Conservation (phyloP, 2,888 invertebrate species). For the Polymixis lichenea region DNA sequence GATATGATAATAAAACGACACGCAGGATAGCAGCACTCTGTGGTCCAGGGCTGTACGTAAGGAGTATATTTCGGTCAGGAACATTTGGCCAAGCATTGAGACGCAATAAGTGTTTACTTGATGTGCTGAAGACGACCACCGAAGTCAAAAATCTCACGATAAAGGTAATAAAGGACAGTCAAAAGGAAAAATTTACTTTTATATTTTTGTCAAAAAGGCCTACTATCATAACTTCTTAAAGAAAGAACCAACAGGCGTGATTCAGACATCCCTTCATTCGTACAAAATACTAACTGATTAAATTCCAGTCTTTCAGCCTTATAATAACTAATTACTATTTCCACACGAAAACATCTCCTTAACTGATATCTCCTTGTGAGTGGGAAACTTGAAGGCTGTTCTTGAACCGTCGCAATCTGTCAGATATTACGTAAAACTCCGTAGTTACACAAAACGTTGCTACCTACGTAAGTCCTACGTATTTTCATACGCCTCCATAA, state of each 20-base stretch:
- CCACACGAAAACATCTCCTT: slow-evolving; percentile 24
- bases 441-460: slow-evolving; percentile 33
- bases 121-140: neutral
- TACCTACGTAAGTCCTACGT: slow-evolving; percentile 48
- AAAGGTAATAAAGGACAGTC: neutral
- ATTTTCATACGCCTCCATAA: slow-evolving; percentile 24
- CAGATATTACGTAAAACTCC: slow-evolving; percentile 43
- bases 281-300: neutral
- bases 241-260: neutral
- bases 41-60: neutral
- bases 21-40: neutral
- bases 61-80: neutral
- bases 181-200: neutral
- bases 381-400: slow-evolving; percentile 30
- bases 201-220: neutral
- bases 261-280: neutral
- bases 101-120: neutral
- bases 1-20: no score
- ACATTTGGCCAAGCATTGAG: neutral
- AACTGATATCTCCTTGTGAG: slow-evolving; percentile 13
- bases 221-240: neutral
- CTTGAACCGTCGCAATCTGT: slow-evolving; percentile 36
- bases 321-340: slow-evolving; percentile 18
- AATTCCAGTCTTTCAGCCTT: neutral
- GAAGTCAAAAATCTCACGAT: neutral